phyloP scores from a whole-genome alignment of 1,140 invertebrate genomes.

The Brachionus rubens region DNA sequence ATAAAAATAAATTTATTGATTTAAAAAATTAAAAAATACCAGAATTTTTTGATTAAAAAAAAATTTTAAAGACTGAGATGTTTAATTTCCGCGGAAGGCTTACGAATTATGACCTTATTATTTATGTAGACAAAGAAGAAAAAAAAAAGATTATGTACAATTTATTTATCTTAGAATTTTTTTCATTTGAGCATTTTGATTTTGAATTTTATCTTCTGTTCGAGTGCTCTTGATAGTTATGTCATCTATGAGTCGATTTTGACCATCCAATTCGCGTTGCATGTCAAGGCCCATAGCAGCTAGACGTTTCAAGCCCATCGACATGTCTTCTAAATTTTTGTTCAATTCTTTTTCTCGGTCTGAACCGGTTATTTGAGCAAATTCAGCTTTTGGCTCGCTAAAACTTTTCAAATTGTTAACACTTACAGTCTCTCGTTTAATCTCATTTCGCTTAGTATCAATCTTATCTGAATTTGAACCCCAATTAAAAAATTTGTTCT shows the following conservation, averaged over 20 bases:
- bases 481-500: slow-evolving; percentile 42
- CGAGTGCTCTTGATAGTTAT: not conserved
- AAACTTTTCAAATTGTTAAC: slow-evolving; percentile 33
- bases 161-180: slow-evolving; percentile 23
- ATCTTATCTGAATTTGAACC: not conserved
- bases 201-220: slow-evolving; percentile 19
- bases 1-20: no score
- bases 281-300: slow-evolving; percentile 19
- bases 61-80: no score
- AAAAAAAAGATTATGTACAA: no score
- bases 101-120: no score
- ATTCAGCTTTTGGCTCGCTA: slow-evolving; percentile 23
- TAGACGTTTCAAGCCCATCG: slow-evolving; percentile 8
- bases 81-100: no score
- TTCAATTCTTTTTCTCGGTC: slow-evolving; percentile 41
- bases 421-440: not conserved
- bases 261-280: slow-evolving; percentile 34
- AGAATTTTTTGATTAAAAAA: no score
- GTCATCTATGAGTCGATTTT: slow-evolving; percentile 25
- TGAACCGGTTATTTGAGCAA: slow-evolving; percentile 26
- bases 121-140: no score
- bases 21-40: no score
- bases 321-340: slow-evolving; percentile 46
- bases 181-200: slow-evolving; percentile 45
- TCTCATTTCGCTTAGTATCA: not conserved